A percentile compares a stretch with the other conserved stretches of the same genome.
These are phyloP conservation scores for Pseudococcus longispinus DNA, from an alignment of 2,888 invertebrate species.

Conservation along the genomic window DNA sequence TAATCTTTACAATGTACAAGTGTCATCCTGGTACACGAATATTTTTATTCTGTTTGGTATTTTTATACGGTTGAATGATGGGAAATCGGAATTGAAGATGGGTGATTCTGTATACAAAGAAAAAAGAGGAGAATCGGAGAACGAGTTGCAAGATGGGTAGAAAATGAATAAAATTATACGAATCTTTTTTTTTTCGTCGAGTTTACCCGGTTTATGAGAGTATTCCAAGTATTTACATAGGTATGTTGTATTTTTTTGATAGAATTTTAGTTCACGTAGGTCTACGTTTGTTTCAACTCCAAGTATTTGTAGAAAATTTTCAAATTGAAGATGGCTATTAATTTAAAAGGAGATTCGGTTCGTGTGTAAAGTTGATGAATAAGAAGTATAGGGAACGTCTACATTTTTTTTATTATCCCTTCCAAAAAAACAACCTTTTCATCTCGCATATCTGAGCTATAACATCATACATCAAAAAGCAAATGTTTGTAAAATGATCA, in stretches of 20 bases:
- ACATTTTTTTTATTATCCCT: no score
- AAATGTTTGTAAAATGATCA: no score
- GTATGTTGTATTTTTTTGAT: background rate
- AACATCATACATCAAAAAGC: no score
- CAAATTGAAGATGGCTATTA: no score
- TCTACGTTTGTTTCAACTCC: no score
- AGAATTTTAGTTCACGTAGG: no score
- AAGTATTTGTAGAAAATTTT: no score
- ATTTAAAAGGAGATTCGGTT: no score
- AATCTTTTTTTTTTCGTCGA: background rate
- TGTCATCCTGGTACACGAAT: background rate
- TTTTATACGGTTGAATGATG: background rate
- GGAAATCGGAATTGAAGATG: background rate
- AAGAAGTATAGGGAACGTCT: no score
- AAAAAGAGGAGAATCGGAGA: background rate
- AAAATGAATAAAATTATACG: background rate
- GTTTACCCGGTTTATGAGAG: background rate
- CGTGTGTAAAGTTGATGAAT: no score
- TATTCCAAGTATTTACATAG: background rate
- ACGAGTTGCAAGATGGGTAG: background rate
- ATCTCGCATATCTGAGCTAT: no score
- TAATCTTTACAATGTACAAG: conserved; percentile 8
- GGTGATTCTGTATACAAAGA: background rate
- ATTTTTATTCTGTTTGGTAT: background rate
- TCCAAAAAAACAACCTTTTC: no score